These are phyloP conservation scores for Rhipidura dahli DNA, from an alignment of 2,113 vertebrate species.

Conservation along the genomic window DNA sequence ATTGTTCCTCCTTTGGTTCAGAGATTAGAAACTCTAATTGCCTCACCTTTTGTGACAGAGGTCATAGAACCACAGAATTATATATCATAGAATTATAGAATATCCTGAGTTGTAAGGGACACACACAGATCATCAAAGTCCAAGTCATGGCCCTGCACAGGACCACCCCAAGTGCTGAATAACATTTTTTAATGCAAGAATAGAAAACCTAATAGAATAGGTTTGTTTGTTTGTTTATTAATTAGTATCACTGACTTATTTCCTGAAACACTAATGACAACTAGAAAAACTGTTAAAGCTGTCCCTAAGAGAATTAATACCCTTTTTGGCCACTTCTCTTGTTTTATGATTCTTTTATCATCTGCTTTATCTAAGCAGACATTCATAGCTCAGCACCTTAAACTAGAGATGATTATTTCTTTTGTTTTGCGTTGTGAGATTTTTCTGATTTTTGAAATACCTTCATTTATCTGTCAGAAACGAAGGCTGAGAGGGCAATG, in stretches of 20 bases:
- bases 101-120: not conserved
- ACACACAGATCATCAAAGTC: not conserved
- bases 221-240: not conserved
- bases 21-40: not conserved
- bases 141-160: not conserved
- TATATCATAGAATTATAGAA: not conserved
- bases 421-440: not conserved
- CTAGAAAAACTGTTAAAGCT: not conserved
- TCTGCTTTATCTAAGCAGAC: not conserved
- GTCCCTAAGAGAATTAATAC: not conserved
- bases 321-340: not conserved
- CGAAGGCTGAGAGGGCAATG: constrained; percentile 9
- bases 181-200: not conserved
- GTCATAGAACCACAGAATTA: not conserved
- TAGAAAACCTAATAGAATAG: not conserved
- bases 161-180: not conserved
- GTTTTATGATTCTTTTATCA: not conserved
- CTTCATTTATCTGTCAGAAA: not conserved
- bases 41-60: not conserved
- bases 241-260: not conserved
- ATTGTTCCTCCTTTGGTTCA: not conserved
- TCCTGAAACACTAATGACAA: not conserved
- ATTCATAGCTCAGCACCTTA: not conserved
- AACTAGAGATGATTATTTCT: not conserved
- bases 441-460: not conserved